Conservation (phyloP, 2,888 invertebrate genomes). For the Tenthredo scrophulariae region DNA sequence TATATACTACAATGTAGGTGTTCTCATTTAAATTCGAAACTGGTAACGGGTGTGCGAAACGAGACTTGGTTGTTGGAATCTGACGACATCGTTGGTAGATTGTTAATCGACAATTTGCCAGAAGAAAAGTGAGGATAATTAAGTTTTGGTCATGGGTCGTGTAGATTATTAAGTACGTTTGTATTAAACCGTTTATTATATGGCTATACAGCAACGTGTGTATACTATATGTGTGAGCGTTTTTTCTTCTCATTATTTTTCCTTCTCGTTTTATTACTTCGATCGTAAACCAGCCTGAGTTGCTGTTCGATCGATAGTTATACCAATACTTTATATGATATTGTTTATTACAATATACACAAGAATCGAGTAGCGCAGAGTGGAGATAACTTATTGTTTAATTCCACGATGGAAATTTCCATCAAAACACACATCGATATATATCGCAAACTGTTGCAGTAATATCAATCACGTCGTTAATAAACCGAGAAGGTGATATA, state of each 20-base stretch:
- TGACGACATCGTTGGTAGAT: slow-evolving; percentile 9
- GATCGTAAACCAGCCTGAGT: neutral
- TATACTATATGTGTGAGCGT: neutral
- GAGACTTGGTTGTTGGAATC: slow-evolving; percentile 13
- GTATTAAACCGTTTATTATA: neutral
- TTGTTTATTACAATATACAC: slow-evolving; percentile 20
- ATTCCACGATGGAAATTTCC: slow-evolving; percentile 39
- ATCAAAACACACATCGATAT: neutral
- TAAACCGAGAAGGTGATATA: slow-evolving; percentile 3
- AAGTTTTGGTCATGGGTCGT: neutral
- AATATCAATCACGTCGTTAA: neutral
- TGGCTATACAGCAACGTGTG: neutral
- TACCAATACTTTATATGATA: neutral
- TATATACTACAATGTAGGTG: slow-evolving; percentile 39
- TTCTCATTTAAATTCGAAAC: slow-evolving; percentile 46
- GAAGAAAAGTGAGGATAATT: neutral
- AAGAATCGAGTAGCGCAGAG: neutral
- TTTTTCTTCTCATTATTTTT: neutral
- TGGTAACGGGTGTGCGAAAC: slow-evolving; percentile 13
- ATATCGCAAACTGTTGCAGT: neutral
- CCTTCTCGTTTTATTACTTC: neutral
- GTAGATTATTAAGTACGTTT: neutral
- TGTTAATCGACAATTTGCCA: slow-evolving; percentile 26
- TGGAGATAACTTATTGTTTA: slow-evolving; percentile 14
- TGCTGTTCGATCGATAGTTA: neutral